Percentiles rank a stretch among this genome's conserved stretches.
Evolutionary conservation across 2,797 vertebrate genomes (phyloP).

Genomic region (Steatocranus sp.): DNA sequence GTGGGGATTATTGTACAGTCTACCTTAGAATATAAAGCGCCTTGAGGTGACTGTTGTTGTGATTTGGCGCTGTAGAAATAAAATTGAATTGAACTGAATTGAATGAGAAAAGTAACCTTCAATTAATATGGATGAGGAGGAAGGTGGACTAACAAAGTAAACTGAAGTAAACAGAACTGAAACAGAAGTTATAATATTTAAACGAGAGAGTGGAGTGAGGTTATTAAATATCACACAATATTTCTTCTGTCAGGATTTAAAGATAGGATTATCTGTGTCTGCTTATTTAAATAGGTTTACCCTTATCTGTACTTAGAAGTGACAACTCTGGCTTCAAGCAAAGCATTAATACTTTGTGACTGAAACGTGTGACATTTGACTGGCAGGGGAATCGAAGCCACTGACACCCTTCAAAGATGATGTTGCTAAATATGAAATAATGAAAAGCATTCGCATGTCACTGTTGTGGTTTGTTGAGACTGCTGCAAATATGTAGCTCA

Average conservation of each 20-base stretch:
- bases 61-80: background rate
- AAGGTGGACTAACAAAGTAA: background rate
- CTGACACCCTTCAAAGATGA: slow-evolving; percentile 4
- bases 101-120: background rate
- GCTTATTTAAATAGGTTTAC: background rate
- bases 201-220: background rate
- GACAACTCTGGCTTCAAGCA: background rate
- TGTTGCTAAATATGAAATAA: background rate
- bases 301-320: background rate
- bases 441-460: background rate
- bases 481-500: background rate
- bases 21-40: background rate
- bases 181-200: background rate
- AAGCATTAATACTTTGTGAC: slow-evolving; percentile 26
- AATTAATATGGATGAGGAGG: background rate
- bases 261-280: background rate
- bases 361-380: slow-evolving; percentile 19
- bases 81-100: background rate
- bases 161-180: background rate
- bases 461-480: slow-evolving; percentile 3
- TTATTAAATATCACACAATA: background rate
- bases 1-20: background rate
- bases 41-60: background rate
- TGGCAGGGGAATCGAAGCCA: slow-evolving; percentile 1
- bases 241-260: background rate